Percentiles rank a stretch among this genome's conserved stretches.
These are phyloP conservation scores for Eulemur coronatus DNA, from an alignment of 2,797 vertebrate species.

Conservation along the genomic window DNA sequence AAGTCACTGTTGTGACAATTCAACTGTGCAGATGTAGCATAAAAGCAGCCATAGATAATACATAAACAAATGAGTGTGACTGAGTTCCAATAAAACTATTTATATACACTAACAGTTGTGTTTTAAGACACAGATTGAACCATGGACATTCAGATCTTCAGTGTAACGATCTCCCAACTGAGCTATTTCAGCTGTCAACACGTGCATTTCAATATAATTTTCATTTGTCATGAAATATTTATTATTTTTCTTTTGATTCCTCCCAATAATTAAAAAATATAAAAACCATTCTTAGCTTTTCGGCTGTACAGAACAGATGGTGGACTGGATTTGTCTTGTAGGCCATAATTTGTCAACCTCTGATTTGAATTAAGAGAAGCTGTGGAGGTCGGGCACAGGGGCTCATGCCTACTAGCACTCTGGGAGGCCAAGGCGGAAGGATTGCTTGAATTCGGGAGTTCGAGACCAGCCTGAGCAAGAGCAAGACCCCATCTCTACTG, in stretches of 20 bases:
- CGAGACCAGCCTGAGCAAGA: too few species aligned
- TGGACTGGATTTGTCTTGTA: not conserved
- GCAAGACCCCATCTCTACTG: too few species aligned
- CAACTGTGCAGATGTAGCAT: not conserved
- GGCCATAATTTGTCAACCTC: not conserved
- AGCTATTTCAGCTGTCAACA: not conserved
- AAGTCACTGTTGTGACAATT: not conserved
- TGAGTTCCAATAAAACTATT: not conserved
- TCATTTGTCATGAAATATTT: not conserved
- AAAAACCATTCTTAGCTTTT: not conserved
- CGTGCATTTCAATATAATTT: conserved; percentile 29
- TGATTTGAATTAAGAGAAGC: not conserved
- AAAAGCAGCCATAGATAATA: not conserved
- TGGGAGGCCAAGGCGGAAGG: too few species aligned
- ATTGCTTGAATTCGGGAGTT: too few species aligned
- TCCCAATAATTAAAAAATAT: not conserved
- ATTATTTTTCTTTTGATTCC: not conserved
- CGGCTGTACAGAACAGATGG: not conserved
- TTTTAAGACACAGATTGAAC: not conserved
- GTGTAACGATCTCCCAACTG: not conserved
- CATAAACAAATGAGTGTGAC: not conserved
- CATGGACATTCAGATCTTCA: not conserved
- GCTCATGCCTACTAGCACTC: too few species aligned
- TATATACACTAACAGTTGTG: not conserved
- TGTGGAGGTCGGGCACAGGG: not conserved